These are phyloP conservation scores for Silvanus unidentatus DNA, from an alignment of 2,888 invertebrate genomes.

Conservation along the genomic window DNA sequence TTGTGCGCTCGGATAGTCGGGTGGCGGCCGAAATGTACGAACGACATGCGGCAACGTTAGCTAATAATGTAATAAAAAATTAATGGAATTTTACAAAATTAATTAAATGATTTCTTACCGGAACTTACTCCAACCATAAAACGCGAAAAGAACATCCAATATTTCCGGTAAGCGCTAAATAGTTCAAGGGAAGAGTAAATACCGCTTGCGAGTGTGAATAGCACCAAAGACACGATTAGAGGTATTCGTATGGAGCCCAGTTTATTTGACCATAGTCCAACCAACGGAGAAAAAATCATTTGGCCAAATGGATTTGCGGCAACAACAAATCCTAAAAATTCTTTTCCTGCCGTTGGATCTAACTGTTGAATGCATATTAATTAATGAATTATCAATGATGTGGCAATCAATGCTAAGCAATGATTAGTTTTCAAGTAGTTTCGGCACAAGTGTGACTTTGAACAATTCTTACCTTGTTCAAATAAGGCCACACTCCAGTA, in stretches of 20 bases:
- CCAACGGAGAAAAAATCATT: conserved; percentile 76
- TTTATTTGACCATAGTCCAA: conserved; percentile 81
- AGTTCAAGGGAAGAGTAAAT: conserved; percentile 72
- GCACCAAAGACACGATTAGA: conserved; percentile 59
- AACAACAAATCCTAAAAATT: conserved; percentile 76
- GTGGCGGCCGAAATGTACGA: conserved; percentile 83
- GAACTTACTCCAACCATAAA: conserved; percentile 80
- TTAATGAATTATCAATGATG: background rate
- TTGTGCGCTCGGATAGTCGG: conserved; percentile 70
- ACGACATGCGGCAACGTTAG: conserved; percentile 77
- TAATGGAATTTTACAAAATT: background rate
- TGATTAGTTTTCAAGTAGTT: too few relatives aligned
- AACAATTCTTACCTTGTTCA: conserved; percentile 82
- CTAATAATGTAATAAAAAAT: conserved; percentile 42
- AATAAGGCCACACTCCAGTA: conserved; percentile 84
- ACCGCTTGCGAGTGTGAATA: conserved; percentile 68
- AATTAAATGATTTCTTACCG: conserved; percentile 48
- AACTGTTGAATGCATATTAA: conserved; percentile 58
- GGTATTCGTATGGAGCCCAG: conserved; percentile 67
- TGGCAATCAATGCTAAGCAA: background rate
- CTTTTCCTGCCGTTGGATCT: conserved; percentile 72
- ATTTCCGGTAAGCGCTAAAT: conserved; percentile 56
- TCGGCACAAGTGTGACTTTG: too few relatives aligned
- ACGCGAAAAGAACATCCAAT: conserved; percentile 70
- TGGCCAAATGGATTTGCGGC: conserved; percentile 84